Evolutionary conservation across 2,888 invertebrate genomes (phyloP).

Genomic region (Scaptomyza polygonia): DNA sequence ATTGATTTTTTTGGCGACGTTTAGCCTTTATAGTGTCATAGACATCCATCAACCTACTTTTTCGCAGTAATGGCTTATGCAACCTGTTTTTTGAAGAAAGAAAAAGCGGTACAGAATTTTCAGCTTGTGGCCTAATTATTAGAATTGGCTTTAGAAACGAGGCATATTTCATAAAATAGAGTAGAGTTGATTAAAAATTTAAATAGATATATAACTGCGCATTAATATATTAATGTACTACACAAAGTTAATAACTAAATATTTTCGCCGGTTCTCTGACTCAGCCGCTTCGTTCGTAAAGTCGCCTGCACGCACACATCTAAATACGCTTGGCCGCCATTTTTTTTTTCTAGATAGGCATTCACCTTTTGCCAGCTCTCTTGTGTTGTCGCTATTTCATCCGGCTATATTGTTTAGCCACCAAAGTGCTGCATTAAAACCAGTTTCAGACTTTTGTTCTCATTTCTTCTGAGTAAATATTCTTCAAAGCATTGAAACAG

Average conservation of each 20-base stretch:
- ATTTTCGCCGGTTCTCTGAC: conserved; percentile 52
- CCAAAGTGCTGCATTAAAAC: conserved; percentile 30
- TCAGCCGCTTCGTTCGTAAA: conserved; percentile 35
- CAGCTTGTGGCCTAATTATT: neutral
- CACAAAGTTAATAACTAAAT: neutral
- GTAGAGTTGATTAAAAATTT: neutral
- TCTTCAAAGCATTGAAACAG: conserved; percentile 44
- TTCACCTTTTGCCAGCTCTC: conserved; percentile 41
- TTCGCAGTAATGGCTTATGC: conserved; percentile 28
- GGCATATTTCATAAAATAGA: neutral
- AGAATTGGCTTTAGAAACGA: neutral
- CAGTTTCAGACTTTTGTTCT: conserved; percentile 45
- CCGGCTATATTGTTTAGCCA: conserved; percentile 18
- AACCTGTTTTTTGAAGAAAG: conserved; percentile 13
- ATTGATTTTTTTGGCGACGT: conserved; percentile 58
- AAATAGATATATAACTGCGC: neutral
- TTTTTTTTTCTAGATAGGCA: conserved; percentile 53
- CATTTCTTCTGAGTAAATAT: conserved; percentile 31
- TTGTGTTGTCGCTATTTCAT: conserved; percentile 26
- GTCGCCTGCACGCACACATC: conserved; percentile 12
- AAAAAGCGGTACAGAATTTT: conserved; percentile 13
- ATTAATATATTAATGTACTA: neutral
- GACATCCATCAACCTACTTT: neutral
- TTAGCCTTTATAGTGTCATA: neutral
- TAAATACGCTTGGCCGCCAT: conserved; percentile 48